Percentiles rank a stretch among this genome's conserved stretches.
phyloP scores from a whole-genome alignment of 2,888 invertebrate species.

The Piscicola geometra region DNA sequence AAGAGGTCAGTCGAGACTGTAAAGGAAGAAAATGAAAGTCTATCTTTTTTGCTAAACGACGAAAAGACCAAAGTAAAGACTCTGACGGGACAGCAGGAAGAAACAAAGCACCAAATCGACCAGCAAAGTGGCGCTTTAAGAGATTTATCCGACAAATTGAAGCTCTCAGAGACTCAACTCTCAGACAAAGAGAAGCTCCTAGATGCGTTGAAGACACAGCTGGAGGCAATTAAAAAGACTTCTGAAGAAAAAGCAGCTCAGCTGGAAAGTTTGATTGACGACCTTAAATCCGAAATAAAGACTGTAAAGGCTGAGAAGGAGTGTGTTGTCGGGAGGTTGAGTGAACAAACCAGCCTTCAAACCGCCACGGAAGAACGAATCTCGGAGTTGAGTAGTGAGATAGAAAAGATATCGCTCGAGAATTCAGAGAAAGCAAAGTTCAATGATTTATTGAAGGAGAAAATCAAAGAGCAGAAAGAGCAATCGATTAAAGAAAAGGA shows the following conservation, averaged over 20 bases:
- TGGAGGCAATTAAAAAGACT: not conserved
- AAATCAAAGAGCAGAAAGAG: not conserved
- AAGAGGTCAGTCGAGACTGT: not conserved
- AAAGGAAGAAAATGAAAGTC: not conserved
- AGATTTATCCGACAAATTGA: not conserved
- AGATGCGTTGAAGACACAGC: not conserved
- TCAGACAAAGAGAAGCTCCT: not conserved
- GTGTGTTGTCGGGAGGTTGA: not conserved
- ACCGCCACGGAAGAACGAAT: not conserved
- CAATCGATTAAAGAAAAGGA: not conserved
- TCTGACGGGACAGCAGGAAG: not conserved
- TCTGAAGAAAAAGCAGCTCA: not conserved
- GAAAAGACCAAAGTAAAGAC: not conserved
- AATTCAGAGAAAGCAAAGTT: not conserved
- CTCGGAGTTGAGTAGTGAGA: not conserved
- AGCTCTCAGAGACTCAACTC: not conserved
- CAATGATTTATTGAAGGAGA: slow-evolving; percentile 13
- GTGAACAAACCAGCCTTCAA: slow-evolving; percentile 14
- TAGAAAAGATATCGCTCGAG: not conserved
- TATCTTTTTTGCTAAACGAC: not conserved
- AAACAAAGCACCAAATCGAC: not conserved
- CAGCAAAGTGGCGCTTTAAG: not conserved
- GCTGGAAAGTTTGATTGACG: not conserved
- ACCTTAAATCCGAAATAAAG: not conserved
- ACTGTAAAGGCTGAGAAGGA: not conserved